Conservation (phyloP, 2,113 vertebrate species). For the Danio rerio region GRCz12tu NC_133189.1:42840001-42840500, state of each 20-base stretch:
- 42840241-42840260: background rate
- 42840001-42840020: constrained; percentile 23
- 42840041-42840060: constrained; percentile 28
- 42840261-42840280: background rate
- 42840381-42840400: constrained; percentile 6
- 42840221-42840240: constrained; percentile 33
- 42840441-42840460: too few relatives aligned
- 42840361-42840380: constrained; percentile 5
- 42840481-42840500: too few relatives aligned
- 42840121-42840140: background rate
- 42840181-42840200: constrained; percentile 41
- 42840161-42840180: constrained; percentile 29
- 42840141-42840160: constrained; percentile 38
- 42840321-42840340: constrained; percentile 16
- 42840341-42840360: constrained; percentile 31
- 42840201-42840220: constrained; percentile 33
- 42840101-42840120: background rate
- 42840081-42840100: constrained; percentile 18
- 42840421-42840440: too few relatives aligned
- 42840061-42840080: constrained; percentile 20
- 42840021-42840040: constrained; percentile 45
- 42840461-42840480: background rate
- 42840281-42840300: constrained; percentile 12
- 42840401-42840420: constrained; percentile 1
- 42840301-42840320: constrained; percentile 9